Percentiles rank a stretch among this genome's conserved stretches.
Evolutionary conservation across 1,140 invertebrate genomes (phyloP).

Genomic region (Drosophila ambigua): DNA sequence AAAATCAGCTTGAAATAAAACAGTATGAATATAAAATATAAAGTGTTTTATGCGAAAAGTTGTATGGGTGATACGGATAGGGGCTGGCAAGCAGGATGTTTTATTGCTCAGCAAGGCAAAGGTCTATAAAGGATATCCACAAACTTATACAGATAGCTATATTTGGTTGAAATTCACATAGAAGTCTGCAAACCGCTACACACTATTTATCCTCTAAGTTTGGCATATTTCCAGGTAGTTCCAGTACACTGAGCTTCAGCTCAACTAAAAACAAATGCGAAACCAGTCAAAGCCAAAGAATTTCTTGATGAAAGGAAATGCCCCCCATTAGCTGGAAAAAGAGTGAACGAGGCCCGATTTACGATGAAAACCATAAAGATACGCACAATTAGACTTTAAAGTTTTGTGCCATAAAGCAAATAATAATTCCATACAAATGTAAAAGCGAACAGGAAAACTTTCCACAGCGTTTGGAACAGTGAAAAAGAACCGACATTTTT

Average conservation of each 20-base stretch:
- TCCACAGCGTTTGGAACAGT: conserved; percentile 3
- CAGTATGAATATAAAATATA: conserved; percentile 64
- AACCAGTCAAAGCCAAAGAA: conserved; percentile 6
- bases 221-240: no score
- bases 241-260: neutral
- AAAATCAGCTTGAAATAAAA: conserved; percentile 71
- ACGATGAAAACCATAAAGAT: conserved; percentile 41
- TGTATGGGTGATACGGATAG: neutral
- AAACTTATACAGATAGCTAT: no score
- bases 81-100: no score
- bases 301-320: conserved; percentile 11
- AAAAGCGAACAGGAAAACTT: conserved; percentile 19
- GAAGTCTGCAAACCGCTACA: no score
- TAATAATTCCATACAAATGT: conserved; percentile 44
- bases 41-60: conserved; percentile 35
- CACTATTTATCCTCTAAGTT: no score
- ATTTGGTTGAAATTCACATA: no score
- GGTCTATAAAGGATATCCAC: no score
- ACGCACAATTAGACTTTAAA: conserved; percentile 47
- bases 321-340: neutral
- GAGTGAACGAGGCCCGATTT: conserved; percentile 12
- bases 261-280: neutral
- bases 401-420: conserved; percentile 38
- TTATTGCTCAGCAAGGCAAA: no score
- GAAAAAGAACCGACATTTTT: conserved; percentile 5